A percentile compares a stretch with the other conserved stretches of the same genome.
These are phyloP conservation scores for Diadema setosum DNA, from an alignment of 35 echinoderm and acorn worm genomes.

Conservation along the genomic window DNA sequence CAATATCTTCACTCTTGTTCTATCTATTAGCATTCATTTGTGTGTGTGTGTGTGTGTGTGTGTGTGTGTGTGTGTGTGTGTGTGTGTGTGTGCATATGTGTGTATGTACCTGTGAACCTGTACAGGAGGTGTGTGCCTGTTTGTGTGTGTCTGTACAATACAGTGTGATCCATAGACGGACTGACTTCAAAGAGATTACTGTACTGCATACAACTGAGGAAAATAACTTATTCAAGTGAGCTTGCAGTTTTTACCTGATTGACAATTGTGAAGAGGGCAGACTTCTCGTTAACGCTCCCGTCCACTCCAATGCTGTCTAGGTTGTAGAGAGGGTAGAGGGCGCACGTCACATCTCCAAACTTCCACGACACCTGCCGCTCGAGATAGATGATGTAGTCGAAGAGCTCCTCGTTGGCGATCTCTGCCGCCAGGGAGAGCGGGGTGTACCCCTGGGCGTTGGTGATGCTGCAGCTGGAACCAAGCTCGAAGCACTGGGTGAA, in stretches of 20 bases:
- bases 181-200: neutral
- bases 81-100: too few species aligned
- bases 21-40: too few species aligned
- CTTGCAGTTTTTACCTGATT: slow-evolving; percentile 57
- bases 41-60: too few species aligned
- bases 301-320: slow-evolving; percentile 77
- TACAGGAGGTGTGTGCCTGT: too few species aligned
- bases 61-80: too few species aligned
- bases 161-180: neutral
- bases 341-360: slow-evolving; percentile 75
- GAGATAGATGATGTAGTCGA: slow-evolving; percentile 74
- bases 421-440: slow-evolving; percentile 68
- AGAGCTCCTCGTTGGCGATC: slow-evolving; percentile 47
- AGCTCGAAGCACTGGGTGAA: slow-evolving; percentile 76
- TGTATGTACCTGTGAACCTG: too few species aligned
- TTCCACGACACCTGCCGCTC: slow-evolving; percentile 71
- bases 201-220: neutral
- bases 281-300: slow-evolving; percentile 73
- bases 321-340: slow-evolving; percentile 70
- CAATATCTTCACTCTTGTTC: too few species aligned
- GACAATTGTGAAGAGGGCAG: slow-evolving; percentile 68
- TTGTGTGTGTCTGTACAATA: too few species aligned
- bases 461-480: slow-evolving; percentile 54
- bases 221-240: neutral
- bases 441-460: slow-evolving; percentile 78